A percentile compares a stretch with the other conserved stretches of the same genome.
phyloP scores from a whole-genome alignment of 2,888 invertebrate genomes.

The Coelogynopora nodosa region DNA sequence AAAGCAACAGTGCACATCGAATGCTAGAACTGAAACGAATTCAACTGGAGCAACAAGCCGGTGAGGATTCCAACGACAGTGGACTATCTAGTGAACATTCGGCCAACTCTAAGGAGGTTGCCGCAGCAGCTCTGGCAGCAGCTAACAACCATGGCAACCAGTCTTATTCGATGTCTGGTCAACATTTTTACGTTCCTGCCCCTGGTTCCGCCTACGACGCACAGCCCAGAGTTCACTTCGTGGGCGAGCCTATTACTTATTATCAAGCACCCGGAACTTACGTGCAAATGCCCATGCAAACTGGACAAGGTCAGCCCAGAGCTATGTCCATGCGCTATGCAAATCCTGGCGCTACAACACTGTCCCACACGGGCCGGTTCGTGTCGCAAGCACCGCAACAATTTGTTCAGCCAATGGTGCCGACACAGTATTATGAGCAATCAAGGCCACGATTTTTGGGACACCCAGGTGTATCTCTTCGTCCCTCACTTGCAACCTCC shows the following conservation, averaged over 20 bases:
- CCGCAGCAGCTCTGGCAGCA: slow-evolving; percentile 1
- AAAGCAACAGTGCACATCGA: slow-evolving; percentile 14
- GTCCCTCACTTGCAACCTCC: neutral
- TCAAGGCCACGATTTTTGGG: neutral
- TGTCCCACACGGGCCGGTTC: neutral
- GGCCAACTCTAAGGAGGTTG: slow-evolving; percentile 37
- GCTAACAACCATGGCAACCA: neutral
- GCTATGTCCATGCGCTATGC: neutral
- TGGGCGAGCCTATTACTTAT: neutral
- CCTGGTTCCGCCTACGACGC: neutral
- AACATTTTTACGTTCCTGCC: neutral
- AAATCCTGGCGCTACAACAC: neutral
- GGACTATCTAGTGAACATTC: slow-evolving; percentile 49
- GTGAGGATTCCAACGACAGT: slow-evolving; percentile 50
- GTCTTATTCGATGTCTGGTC: slow-evolving; percentile 1
- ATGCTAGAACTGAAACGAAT: slow-evolving; percentile 39
- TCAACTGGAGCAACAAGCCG: slow-evolving; percentile 45
- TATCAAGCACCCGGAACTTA: neutral
- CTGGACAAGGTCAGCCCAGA: neutral
- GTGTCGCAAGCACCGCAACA: neutral
- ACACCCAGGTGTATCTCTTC: neutral
- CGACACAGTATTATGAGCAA: neutral
- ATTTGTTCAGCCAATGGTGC: neutral
- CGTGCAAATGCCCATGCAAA: neutral
- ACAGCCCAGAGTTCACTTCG: neutral